Base-by-base conservation (phyloP, 2,797 vertebrate genomes). In the Enteromius mattozi region DNA sequence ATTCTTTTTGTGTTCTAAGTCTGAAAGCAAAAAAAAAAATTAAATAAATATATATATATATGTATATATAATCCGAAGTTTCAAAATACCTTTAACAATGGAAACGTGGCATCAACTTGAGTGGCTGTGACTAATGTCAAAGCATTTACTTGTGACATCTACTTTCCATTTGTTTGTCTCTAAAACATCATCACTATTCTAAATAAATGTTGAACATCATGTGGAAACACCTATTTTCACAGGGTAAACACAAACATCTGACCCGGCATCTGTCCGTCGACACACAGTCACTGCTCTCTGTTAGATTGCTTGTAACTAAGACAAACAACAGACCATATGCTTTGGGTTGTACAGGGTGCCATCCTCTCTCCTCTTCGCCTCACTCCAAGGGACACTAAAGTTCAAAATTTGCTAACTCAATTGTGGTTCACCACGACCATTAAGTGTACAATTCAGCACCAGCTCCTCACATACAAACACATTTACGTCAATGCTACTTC, bases 261-360 rank as follows among this genome's bases (percentile, higher is more conserved):
- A 84, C 91, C 89, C 93, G 92, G 90, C 90, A 92, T 93, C 89
- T 91, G 91, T 94, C 92, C 92, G 91, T 94, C 92, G 90, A 89
- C 91, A 92, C 89, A 90, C 85, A 89, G 47, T 93, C 91, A 91
- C 89, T 90, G 92, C 91, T 90, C 92, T 92, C 87, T 87, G 90
- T 88, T 90, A 89, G 89, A 89, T 93, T 88, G 85, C 89, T 85
- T 86, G 88, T 91, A 91, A 92, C 90, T 91, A 90, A 91, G 83
- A 65, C 51, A 84, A 84, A 84, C 83, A 79, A 27, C 40, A 63
- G 66, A 42, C 68, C 83, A 84, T 84, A 79, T 84, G 83, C 77
- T 84, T 84, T 78, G 76, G 54, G 56, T 84, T 84, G 54, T 80
- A 77, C 69, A 84, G 88, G 85, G 85, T 86, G 76, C 85, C 91